Evolutionary conservation across 2,797 vertebrate species (phyloP), one percentile per base, ranked within the genome.

Genomic region (Enoplosus armatus): DNA sequence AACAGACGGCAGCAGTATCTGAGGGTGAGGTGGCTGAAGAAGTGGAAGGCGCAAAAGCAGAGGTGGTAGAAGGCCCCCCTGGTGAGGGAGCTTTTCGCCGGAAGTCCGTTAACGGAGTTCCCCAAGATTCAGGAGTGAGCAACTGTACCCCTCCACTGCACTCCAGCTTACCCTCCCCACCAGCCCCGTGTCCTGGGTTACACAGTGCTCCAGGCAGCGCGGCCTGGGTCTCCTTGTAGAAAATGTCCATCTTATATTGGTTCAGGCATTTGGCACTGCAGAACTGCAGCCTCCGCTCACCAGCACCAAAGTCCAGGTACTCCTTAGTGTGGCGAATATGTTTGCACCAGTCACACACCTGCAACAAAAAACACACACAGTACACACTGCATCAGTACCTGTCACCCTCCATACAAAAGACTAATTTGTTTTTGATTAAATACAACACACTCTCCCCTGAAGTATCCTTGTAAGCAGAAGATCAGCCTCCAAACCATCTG

Each of bases 301-400:
- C 98, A 83, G 98, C 97, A 86, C 98, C 98, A 94, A 99, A 99
- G 95, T 99, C 98, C 95, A 99, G 95, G 95, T 99, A 99, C 95
- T 99, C 98, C 96, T 99, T 99, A 81, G 98, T 99, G 96, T 99
- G 98, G 92, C 98, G 97, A 94, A 99, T 99, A 93, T 99, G 98
- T 91, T 99, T 99, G 96, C 98, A 99, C 98, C 98, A 99, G 96
- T 99, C 98, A 94, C 98, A 99, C 92, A 99, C 98, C 98, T 99
- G 96, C 86, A 96, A 90, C 58, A 82, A 59, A 86, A 70, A 69
- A 85, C 55, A 87, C 58, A 92, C 67, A 91, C 29, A 85, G 56
- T 27, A 82, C 66, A 87, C 8, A 72, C 20, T 55, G 20, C 47
- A 79, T 91, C 70, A 91, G 77, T 64, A 80, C 54, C 43, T 77